Base-by-base conservation (phyloP, 2,888 invertebrate species). In the Xestia ashworthii region DNA sequence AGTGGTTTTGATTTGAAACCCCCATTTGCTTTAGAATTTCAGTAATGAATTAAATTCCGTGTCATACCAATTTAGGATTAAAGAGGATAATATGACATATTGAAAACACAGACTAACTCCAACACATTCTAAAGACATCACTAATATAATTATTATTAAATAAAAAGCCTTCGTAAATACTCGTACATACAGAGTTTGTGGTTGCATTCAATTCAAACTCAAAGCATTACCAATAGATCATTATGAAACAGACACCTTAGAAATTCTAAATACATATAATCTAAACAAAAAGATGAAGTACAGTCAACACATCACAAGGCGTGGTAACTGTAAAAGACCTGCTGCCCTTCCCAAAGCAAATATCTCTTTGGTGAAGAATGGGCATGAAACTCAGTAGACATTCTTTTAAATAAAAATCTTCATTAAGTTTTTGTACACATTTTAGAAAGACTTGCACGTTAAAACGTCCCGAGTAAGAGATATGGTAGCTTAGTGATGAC, bases 11-110 rank as follows among this genome's bases (percentile, higher is more conserved):
- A 38, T 50, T 71, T 0, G 9, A 66, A 38, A 41, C 19, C 32
- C n/a, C 3, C 22, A 1, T 50, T 46, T 14, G 41, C 9, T 46
- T 81, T n/a, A 25, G 14, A 76, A 50, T 65, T 77, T 48, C 5
- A 48, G 9, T 32, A 55, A 32, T 22, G 9, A 38, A n/a, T 5
- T 50, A 3, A 19, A 41, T 53, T 67, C 46, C 55, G 19, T 38
- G 22, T 38, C 41, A 12, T 3, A 65, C 8, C 12, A 41, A 48
- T 73, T 55, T 46, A 19, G 5, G 6, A 25, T 41, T 16, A 14
- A 14, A 58, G 14, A 41, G n/a, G 8, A 65, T 25, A n/a, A 12
- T 48, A 67, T 32, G 41, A 60, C 5, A 38, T 38, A 22, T 44
- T 9, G 11, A 66, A 66, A 66, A 66, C 9, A 12, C 48, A 14